Conservation (phyloP, 1,140 invertebrate genomes). For the Drosophila elegans region DNA sequence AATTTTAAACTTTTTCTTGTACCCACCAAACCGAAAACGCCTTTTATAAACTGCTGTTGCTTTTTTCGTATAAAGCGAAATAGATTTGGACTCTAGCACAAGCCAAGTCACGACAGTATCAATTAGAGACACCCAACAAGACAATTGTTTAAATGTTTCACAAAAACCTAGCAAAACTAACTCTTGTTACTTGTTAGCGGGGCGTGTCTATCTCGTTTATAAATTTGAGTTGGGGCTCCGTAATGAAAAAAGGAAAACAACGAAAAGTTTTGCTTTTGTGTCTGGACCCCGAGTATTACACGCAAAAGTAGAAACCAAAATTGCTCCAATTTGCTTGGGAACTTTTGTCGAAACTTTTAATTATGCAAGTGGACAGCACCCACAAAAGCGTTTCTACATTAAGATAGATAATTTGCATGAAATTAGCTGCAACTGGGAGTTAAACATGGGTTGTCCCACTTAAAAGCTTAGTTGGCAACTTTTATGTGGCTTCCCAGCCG, state of each 20-base stretch:
- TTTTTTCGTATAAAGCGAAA: slow-evolving; percentile 19
- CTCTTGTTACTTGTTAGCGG: slow-evolving; percentile 64
- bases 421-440: slow-evolving; percentile 50
- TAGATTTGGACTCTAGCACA: slow-evolving; percentile 21
- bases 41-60: slow-evolving; percentile 34
- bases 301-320: slow-evolving; percentile 48
- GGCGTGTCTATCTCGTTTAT: slow-evolving; percentile 77
- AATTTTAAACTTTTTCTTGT: slow-evolving; percentile 33
- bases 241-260: slow-evolving; percentile 45
- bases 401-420: slow-evolving; percentile 69
- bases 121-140: slow-evolving; percentile 68
- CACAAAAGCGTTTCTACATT: slow-evolving; percentile 35
- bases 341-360: slow-evolving; percentile 67
- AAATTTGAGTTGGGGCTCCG: slow-evolving; percentile 61
- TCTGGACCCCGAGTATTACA: slow-evolving; percentile 54
- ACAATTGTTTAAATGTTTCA: slow-evolving; percentile 71
- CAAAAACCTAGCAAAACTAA: slow-evolving; percentile 48
- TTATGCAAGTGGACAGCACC: slow-evolving; percentile 72
- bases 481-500: slow-evolving; percentile 33
- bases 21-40: slow-evolving; percentile 36
- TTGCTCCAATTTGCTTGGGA: slow-evolving; percentile 77
- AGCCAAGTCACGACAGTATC: slow-evolving; percentile 78
- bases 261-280: slow-evolving; percentile 52
- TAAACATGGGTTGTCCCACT: slow-evolving; percentile 20
- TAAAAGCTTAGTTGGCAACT: slow-evolving; percentile 39